A percentile compares a stretch with the other conserved stretches of the same genome.
Conservation (phyloP, 2,888 invertebrate genomes). For the Agrotis puta region DNA sequence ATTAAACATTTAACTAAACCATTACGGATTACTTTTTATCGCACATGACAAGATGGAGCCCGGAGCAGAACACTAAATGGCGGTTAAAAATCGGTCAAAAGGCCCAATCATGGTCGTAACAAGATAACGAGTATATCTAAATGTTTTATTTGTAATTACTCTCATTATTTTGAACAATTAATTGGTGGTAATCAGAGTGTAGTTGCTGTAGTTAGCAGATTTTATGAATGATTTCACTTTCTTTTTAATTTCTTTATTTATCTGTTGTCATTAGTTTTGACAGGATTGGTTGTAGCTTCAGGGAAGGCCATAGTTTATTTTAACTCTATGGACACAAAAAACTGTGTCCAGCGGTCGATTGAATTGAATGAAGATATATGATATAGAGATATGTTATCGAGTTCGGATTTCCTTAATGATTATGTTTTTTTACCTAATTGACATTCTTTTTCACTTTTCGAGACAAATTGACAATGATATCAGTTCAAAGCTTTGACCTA, state of each 20-base stretch:
- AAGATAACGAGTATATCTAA: conserved; percentile 63
- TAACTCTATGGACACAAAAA: too few species aligned
- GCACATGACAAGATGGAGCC: conserved; percentile 74
- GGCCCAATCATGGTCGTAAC: conserved; percentile 56
- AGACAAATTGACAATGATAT: too few species aligned
- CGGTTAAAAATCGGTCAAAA: conserved; percentile 70
- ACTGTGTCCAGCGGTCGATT: too few species aligned
- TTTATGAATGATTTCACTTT: conserved; percentile 38
- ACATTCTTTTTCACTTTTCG: too few species aligned
- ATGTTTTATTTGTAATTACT: conserved; percentile 60
- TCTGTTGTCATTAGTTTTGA: conserved; percentile 18
- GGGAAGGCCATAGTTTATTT: not conserved
- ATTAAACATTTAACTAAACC: conserved; percentile 82
- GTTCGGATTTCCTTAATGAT: too few species aligned
- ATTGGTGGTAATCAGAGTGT: conserved; percentile 48
- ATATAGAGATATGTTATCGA: too few species aligned
- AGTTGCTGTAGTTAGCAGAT: conserved; percentile 49
- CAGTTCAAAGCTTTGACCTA: too few species aligned
- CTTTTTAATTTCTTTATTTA: conserved; percentile 49
- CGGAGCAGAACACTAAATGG: conserved; percentile 73
- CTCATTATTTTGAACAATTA: conserved; percentile 58
- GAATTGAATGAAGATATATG: too few species aligned
- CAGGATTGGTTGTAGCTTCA: conserved; percentile 1
- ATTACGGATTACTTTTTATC: conserved; percentile 73
- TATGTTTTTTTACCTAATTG: too few species aligned